Conservation (phyloP, 53 echinoderm and acorn worm genomes). For the Antedon mediterranea region DNA sequence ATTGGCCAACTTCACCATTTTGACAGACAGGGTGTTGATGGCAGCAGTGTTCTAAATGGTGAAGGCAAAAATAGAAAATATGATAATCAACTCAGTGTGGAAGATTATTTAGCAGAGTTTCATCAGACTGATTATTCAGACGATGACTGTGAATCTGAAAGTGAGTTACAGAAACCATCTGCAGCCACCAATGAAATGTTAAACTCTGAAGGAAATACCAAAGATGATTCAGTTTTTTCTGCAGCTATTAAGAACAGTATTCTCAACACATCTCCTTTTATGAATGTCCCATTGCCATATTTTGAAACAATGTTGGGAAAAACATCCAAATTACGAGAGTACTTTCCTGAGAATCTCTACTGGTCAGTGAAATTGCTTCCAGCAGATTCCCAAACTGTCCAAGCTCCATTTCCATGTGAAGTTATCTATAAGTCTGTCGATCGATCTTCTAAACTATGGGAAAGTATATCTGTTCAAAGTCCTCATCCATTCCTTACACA, state of each 20-base stretch:
- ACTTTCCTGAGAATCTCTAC: constrained; percentile 47
- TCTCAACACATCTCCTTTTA: constrained; percentile 51
- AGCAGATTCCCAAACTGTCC: background rate
- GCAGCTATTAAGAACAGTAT: constrained; percentile 25
- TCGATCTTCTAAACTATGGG: constrained; percentile 35
- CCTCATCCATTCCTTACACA: constrained; percentile 67
- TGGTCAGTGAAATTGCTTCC: constrained; percentile 38
- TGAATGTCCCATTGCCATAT: constrained; percentile 41
- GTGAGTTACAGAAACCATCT: background rate
- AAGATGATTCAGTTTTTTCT: constrained; percentile 3
- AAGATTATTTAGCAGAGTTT: background rate
- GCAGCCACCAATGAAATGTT: background rate
- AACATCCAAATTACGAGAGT: constrained; percentile 27
- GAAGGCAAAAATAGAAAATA: background rate
- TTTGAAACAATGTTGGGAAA: constrained; percentile 49
- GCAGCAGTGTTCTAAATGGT: background rate
- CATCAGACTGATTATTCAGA: background rate
- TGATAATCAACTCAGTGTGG: background rate
- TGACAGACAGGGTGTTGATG: constrained; percentile 7
- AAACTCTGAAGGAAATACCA: background rate
- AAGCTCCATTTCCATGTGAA: background rate
- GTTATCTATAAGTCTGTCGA: constrained; percentile 23
- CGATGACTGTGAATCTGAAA: background rate
- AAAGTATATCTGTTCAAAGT: constrained; percentile 8
- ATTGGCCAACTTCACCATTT: background rate